Base-by-base conservation (phyloP, 1,140 invertebrate genomes). In the Drosophila ficusphila region DNA sequence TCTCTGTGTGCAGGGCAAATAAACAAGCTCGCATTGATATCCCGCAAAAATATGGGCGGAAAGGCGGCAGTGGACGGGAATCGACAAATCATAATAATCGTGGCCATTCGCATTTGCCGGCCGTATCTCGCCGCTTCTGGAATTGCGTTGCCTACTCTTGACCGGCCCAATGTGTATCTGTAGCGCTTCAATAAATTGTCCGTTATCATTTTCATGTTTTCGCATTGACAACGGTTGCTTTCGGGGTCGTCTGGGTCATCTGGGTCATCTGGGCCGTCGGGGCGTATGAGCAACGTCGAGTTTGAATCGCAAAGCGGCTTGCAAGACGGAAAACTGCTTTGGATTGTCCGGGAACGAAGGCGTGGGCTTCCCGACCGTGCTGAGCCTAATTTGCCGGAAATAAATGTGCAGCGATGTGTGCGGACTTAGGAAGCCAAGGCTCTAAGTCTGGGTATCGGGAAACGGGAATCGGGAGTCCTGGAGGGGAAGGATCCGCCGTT, bases 201-300 rank as follows among this genome's bases (percentile, higher is more conserved):
- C 64, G 82, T 88, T 88, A 88, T 88, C 82, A 89, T 88, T 88
- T 88, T 82, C 77, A 78, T 89, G 77, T 89, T 89, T 77, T 62
- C 52, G 52, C 61, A 88, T 82, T 88, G 82, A 88, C 71, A 76
- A 78, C 70, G 82, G 81, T 79, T 58, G 56, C 44, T 11, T 36
- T 18, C 21, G 48, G 38, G 48, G 49, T 33, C 46, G 34, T 25
- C 16, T 21, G 46, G 42, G 48, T 64, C 31, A 34, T 9, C 33
- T 57, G 68, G 78, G 78, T 33, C 46, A 29, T 25, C 16, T 21
- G 46, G 42, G 48, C 54, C 31, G 41, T 9, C 33, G 61, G 68
- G 78, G 78, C 78, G 78, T 77, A 82, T 82, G 74, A 82, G 79
- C 68, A 82, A 70, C 76, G 73, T 74, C 60, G 74, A 70, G 54